Percentiles rank a stretch among this genome's conserved stretches.
These are phyloP conservation scores for Drosophila arawakana DNA, from an alignment of 1,140 invertebrate genomes.

Conservation along the genomic window DNA sequence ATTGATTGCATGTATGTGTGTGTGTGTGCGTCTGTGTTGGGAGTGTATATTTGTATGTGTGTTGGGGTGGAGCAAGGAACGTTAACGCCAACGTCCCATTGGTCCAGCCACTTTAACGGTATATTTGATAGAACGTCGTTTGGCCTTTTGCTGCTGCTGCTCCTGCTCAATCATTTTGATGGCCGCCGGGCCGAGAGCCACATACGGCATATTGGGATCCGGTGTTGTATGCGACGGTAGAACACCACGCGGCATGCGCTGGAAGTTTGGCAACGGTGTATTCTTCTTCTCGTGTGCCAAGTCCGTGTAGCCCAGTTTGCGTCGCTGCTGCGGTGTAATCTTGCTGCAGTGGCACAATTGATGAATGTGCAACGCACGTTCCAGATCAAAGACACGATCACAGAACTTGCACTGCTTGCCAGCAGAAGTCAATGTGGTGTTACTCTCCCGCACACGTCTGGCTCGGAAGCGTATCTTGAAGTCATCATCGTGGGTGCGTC, in stretches of 20 bases:
- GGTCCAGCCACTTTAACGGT: slow-evolving; percentile 24
- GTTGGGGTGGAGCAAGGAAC: too few relatives aligned
- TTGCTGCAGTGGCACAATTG: slow-evolving; percentile 66
- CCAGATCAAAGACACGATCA: slow-evolving; percentile 65
- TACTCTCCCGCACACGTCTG: slow-evolving; percentile 20
- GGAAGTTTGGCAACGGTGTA: slow-evolving; percentile 59
- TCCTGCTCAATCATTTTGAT: slow-evolving; percentile 40
- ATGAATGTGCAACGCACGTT: slow-evolving; percentile 69
- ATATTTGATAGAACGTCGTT: slow-evolving; percentile 26
- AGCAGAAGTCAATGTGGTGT: slow-evolving; percentile 10
- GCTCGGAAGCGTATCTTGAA: slow-evolving; percentile 56
- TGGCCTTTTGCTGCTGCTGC: slow-evolving; percentile 32
- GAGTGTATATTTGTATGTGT: background rate
- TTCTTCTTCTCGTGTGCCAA: slow-evolving; percentile 68
- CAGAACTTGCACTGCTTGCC: slow-evolving; percentile 61
- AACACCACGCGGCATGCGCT: slow-evolving; percentile 9
- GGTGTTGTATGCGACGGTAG: background rate
- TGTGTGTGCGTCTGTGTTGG: background rate
- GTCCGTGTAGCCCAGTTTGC: slow-evolving; percentile 67
- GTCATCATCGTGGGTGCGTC: slow-evolving; percentile 63
- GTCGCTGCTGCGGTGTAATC: slow-evolving; percentile 62
- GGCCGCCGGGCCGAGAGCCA: slow-evolving; percentile 24
- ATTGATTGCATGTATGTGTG: background rate
- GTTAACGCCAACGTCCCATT: slow-evolving; percentile 56
- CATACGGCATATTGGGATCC: slow-evolving; percentile 41